A percentile compares a stretch with the other conserved stretches of the same genome.
phyloP scores from a whole-genome alignment of 2,797 vertebrate species.

The Neoniphon sammara region DNA sequence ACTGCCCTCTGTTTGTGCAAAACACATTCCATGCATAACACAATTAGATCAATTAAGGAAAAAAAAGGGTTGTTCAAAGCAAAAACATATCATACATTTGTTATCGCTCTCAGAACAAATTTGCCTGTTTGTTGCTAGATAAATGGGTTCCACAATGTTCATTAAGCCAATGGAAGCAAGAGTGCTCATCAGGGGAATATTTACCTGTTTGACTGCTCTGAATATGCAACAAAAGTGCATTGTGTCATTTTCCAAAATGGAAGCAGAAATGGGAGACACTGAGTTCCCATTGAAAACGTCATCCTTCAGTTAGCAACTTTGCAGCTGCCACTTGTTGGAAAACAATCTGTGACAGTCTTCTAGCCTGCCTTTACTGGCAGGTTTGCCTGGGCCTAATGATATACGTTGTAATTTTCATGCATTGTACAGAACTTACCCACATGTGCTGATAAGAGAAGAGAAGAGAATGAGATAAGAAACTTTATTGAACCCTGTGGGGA shows the following conservation, averaged over 20 bases:
- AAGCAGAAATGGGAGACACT: slow-evolving; percentile 27
- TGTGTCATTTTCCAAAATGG: slow-evolving; percentile 23
- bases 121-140: neutral
- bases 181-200: slow-evolving; percentile 35
- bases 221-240: slow-evolving; percentile 26
- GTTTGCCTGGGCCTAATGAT: too few relatives aligned
- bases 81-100: slow-evolving; percentile 7
- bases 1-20: slow-evolving; percentile 1
- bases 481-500: too few relatives aligned
- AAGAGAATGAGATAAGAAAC: too few relatives aligned
- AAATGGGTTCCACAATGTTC: neutral
- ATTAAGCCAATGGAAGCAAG: slow-evolving; percentile 25
- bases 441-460: too few relatives aligned
- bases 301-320: slow-evolving; percentile 26
- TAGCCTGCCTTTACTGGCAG: too few relatives aligned
- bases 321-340: neutral
- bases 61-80: slow-evolving; percentile 26
- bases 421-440: too few relatives aligned
- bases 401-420: too few relatives aligned
- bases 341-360: neutral
- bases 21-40: slow-evolving; percentile 24
- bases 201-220: slow-evolving; percentile 34
- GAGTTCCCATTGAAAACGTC: slow-evolving; percentile 2
- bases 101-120: slow-evolving; percentile 9
- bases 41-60: slow-evolving; percentile 38